phyloP scores from a whole-genome alignment of 2,888 invertebrate species.

The Caenorhabditis angaria region DNA sequence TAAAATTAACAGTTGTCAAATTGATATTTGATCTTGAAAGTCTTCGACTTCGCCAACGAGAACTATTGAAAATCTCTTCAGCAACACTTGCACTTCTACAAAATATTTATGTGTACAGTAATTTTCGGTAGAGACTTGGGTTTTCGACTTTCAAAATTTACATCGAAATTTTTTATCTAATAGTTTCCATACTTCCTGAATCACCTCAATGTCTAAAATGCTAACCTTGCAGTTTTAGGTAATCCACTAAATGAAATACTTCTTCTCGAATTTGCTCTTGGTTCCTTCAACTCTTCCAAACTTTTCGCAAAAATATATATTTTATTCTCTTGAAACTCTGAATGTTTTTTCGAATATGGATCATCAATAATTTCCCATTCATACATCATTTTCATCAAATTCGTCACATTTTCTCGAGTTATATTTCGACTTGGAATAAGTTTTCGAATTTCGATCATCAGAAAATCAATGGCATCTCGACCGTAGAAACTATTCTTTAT shows the following conservation, averaged over 20 bases:
- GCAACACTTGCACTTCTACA: background rate
- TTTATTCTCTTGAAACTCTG: background rate
- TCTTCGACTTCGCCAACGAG: background rate
- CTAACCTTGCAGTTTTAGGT: background rate
- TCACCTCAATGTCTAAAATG: too few relatives aligned
- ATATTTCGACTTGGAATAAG: background rate
- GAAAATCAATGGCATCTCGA: background rate
- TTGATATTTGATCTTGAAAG: background rate
- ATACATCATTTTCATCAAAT: slow-evolving; percentile 4
- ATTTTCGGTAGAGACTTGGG: too few relatives aligned
- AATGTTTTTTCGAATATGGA: background rate
- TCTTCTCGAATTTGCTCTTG: background rate
- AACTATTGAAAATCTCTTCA: background rate
- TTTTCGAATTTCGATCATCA: background rate
- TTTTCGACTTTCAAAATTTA: too few relatives aligned
- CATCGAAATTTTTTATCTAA: background rate
- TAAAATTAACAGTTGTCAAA: background rate
- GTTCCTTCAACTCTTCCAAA: background rate
- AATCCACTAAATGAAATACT: background rate
- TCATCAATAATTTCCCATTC: background rate
- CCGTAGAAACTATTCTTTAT: background rate
- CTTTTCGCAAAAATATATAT: background rate
- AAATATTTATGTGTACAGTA: too few relatives aligned
- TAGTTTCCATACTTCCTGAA: too few relatives aligned
- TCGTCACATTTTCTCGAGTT: background rate